Conservation (phyloP, 2,113 vertebrate genomes). For the Grammomys dolichurus region DNA sequence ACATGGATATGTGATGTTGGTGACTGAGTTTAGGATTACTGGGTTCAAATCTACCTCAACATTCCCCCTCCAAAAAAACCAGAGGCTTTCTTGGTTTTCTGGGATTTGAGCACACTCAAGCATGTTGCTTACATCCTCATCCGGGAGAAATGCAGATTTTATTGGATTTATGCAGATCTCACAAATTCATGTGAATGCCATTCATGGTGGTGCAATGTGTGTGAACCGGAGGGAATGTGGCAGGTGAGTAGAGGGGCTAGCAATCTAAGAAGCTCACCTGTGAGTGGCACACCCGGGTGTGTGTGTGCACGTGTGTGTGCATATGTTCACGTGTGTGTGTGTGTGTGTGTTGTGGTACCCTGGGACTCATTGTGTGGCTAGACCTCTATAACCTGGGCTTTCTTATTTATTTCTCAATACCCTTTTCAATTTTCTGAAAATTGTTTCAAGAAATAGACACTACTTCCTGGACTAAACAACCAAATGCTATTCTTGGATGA, state of each 20-base stretch:
- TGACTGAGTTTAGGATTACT: neutral
- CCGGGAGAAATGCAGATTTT: neutral
- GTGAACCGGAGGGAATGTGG: neutral
- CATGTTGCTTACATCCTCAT: neutral
- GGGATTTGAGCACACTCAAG: neutral
- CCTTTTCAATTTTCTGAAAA: constrained; percentile 5
- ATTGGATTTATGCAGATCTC: neutral
- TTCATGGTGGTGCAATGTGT: neutral
- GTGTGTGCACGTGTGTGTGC: no score
- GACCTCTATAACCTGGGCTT: neutral
- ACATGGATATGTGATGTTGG: neutral
- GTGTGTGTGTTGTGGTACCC: neutral
- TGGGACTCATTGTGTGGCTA: neutral
- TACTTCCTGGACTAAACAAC: neutral
- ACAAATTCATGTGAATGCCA: neutral
- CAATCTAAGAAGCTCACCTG: neutral
- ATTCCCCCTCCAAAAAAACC: no score
- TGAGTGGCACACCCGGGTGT: fast-evolving
- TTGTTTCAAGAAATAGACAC: neutral
- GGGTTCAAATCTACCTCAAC: neutral
- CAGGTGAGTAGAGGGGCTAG: no score
- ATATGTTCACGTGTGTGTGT: neutral
- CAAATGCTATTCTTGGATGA: neutral
- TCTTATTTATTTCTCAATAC: neutral
- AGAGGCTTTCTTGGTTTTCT: neutral